A percentile compares a stretch with the other conserved stretches of the same genome.
Conservation (phyloP, 1,140 invertebrate species). For the Eriosoma lanigerum region DNA sequence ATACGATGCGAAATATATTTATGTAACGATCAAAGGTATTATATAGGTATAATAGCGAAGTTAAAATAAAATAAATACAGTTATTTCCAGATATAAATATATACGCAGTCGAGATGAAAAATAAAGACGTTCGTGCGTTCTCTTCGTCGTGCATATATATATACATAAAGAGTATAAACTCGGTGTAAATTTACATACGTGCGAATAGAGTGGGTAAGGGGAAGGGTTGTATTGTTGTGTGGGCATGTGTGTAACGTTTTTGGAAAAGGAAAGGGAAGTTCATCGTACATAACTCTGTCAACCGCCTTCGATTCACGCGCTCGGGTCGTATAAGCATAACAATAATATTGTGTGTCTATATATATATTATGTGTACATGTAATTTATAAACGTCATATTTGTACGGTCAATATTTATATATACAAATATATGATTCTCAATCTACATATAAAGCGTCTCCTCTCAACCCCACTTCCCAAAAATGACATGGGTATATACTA, state of each 20-base stretch:
- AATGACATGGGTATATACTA: too few relatives aligned
- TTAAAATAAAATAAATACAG: not conserved
- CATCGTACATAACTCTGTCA: slow-evolving; percentile 7
- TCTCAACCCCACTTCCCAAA: too few relatives aligned
- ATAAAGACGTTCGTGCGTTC: slow-evolving; percentile 5
- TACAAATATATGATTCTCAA: too few relatives aligned
- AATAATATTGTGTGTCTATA: too few relatives aligned
- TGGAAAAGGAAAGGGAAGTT: not conserved
- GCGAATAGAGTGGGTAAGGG: not conserved
- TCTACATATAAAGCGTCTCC: too few relatives aligned
- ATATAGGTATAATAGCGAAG: too few relatives aligned
- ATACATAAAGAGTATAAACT: not conserved
- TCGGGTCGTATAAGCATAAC: not conserved
- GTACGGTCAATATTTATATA: too few relatives aligned
- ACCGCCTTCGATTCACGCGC: slow-evolving; percentile 11
- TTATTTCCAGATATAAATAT: not conserved
- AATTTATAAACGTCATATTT: too few relatives aligned
- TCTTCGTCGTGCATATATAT: not conserved
- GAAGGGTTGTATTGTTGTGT: slow-evolving; percentile 5
- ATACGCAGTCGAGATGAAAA: not conserved
- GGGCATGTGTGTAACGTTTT: not conserved
- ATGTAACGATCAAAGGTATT: too few relatives aligned
- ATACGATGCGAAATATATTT: too few relatives aligned
- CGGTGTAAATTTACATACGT: not conserved
- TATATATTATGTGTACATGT: too few relatives aligned